Evolutionary conservation across 1,140 invertebrate genomes (phyloP).

Genomic region (Microvelia longipes): DNA sequence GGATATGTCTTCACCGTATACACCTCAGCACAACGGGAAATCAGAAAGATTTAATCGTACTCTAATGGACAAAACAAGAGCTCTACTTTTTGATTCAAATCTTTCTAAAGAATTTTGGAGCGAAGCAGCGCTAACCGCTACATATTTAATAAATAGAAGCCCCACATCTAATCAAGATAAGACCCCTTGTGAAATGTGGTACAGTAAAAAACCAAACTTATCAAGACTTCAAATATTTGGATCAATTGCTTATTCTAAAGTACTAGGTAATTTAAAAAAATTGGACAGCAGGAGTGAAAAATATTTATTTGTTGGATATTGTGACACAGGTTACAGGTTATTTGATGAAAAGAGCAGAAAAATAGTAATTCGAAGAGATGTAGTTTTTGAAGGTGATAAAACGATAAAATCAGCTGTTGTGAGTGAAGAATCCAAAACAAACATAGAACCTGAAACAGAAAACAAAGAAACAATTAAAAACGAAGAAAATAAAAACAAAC

Average conservation of each 20-base stretch:
- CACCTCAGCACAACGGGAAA: conserved; percentile 30
- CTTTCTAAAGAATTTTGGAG: conserved; percentile 18
- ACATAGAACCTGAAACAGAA: too few species aligned
- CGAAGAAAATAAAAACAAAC: neutral
- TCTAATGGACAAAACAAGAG: conserved; percentile 24
- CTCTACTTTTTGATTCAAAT: conserved; percentile 19
- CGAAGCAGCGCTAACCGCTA: conserved; percentile 24
- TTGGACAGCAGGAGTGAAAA: conserved; percentile 18
- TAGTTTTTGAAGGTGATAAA: neutral
- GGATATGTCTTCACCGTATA: conserved; percentile 20
- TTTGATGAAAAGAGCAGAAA: neutral
- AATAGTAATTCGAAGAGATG: neutral
- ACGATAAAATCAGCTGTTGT: too few species aligned
- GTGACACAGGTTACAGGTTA: conserved; percentile 1
- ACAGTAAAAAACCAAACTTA: conserved; percentile 22
- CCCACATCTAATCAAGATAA: conserved; percentile 7
- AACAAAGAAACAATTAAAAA: too few species aligned
- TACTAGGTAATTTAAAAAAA: conserved; percentile 20
- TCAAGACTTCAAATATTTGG: conserved; percentile 18
- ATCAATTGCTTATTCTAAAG: conserved; percentile 14
- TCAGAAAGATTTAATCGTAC: conserved; percentile 27
- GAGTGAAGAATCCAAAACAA: too few species aligned
- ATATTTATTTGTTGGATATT: conserved; percentile 23
- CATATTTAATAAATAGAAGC: conserved; percentile 30
- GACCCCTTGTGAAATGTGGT: conserved; percentile 29